These are phyloP conservation scores for Ochotona curzoniae DNA, from an alignment of 2,113 vertebrate genomes.

Conservation along the genomic window DNA sequence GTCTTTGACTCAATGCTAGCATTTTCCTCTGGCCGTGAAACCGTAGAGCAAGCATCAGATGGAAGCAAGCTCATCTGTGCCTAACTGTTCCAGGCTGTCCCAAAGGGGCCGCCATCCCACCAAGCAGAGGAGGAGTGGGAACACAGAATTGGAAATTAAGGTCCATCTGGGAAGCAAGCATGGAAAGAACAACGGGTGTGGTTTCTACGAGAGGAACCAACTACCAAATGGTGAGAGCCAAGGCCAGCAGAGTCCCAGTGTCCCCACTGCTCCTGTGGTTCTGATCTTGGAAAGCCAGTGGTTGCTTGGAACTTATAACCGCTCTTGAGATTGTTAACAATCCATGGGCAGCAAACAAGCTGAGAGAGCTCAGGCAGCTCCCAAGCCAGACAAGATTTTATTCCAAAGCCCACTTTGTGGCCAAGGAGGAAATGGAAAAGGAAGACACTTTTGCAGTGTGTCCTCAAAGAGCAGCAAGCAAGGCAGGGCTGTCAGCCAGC, in stretches of 20 bases:
- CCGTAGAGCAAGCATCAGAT: not conserved
- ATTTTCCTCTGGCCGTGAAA: not conserved
- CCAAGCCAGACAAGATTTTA: not conserved
- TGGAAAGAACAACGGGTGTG: not conserved
- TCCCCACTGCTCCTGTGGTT: not conserved
- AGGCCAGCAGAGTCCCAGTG: not conserved
- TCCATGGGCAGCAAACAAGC: not conserved
- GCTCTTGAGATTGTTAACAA: not conserved
- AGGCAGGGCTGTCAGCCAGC: not conserved
- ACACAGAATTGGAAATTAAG: accelerated
- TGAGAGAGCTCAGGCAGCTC: not conserved
- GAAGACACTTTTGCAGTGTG: not conserved
- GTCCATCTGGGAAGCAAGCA: not conserved
- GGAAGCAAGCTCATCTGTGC: not conserved
- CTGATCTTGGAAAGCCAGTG: not conserved
- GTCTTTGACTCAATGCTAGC: not conserved
- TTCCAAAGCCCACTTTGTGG: not conserved
- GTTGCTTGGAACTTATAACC: not conserved
- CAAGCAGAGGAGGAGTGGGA: not conserved
- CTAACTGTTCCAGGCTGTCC: not conserved
- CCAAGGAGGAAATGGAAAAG: not conserved
- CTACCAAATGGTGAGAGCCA: not conserved
- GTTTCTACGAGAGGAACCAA: not conserved
- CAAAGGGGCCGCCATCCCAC: accelerated
- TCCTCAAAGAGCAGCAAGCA: not conserved